These are phyloP conservation scores for Tridacna gigas DNA, from an alignment of 2,888 invertebrate genomes.

Conservation along the genomic window DNA sequence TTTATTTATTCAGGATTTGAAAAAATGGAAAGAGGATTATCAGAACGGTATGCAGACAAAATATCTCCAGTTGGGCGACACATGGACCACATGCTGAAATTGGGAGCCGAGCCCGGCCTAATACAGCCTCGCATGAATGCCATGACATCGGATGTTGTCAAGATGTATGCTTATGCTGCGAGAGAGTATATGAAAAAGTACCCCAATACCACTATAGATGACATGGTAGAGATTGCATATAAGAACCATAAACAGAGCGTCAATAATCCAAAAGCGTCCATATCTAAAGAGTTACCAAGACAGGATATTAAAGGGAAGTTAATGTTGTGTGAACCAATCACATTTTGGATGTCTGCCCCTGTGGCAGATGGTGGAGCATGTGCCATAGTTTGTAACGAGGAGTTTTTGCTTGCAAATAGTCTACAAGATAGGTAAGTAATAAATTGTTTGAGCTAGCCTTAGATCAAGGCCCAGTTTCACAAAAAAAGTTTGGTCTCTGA, in stretches of 20 bases:
- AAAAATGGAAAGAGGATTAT: slow-evolving; percentile 81
- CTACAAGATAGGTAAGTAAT: slow-evolving; percentile 88
- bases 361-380: slow-evolving; percentile 99
- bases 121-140: slow-evolving; percentile 75
- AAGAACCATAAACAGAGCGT: slow-evolving; percentile 80
- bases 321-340: slow-evolving; percentile 79
- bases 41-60: slow-evolving; percentile 78
- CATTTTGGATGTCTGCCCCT: slow-evolving; percentile 87
- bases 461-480: too few species aligned
- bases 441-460: too few species aligned
- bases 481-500: too few species aligned
- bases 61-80: slow-evolving; percentile 78
- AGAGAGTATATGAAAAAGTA: slow-evolving; percentile 79
- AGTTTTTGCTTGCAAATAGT: slow-evolving; percentile 91
- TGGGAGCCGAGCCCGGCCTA: slow-evolving; percentile 77
- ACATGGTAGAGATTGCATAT: slow-evolving; percentile 77
- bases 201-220: slow-evolving; percentile 70
- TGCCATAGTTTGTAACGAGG: slow-evolving; percentile 95
- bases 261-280: slow-evolving; percentile 78
- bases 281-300: slow-evolving; percentile 68
- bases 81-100: slow-evolving; percentile 78
- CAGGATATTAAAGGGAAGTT: slow-evolving; percentile 70
- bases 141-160: slow-evolving; percentile 82
- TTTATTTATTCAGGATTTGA: slow-evolving; percentile 76
- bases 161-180: slow-evolving; percentile 82